phyloP scores from a whole-genome alignment of 2,888 invertebrate species.

The Isoperla grammatica region DNA sequence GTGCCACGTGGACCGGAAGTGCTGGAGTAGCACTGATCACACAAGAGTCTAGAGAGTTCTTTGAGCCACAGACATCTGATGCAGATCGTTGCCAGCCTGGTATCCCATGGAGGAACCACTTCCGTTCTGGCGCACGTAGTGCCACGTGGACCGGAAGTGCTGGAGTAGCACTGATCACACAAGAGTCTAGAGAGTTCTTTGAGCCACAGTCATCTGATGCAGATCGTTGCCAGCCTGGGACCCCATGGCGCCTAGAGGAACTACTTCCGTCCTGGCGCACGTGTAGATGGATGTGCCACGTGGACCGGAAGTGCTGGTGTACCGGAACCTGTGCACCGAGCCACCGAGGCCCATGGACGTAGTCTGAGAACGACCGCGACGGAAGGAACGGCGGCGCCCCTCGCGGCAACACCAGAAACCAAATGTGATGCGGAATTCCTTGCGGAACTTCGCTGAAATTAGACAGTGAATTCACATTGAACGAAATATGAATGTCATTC shows the following conservation, averaged over 20 bases:
- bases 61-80: no score
- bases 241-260: no score
- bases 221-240: no score
- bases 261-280: neutral
- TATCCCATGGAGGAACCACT: neutral
- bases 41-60: no score
- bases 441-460: constrained; percentile 46
- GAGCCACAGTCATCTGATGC: no score
- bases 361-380: constrained; percentile 2
- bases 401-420: constrained; percentile 37
- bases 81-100: no score
- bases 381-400: neutral
- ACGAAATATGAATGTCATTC: no score
- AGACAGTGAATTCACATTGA: no score
- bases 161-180: no score
- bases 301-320: constrained; percentile 17
- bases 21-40: constrained; percentile 25
- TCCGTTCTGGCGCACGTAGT: neutral
- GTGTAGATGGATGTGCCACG: neutral
- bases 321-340: constrained; percentile 23
- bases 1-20: neutral
- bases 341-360: constrained; percentile 6
- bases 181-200: no score
- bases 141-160: constrained; percentile 1
- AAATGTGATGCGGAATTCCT: constrained; percentile 46